These are phyloP conservation scores for Ispidina lecontei DNA, from an alignment of 2,797 vertebrate species.

Conservation along the genomic window DNA sequence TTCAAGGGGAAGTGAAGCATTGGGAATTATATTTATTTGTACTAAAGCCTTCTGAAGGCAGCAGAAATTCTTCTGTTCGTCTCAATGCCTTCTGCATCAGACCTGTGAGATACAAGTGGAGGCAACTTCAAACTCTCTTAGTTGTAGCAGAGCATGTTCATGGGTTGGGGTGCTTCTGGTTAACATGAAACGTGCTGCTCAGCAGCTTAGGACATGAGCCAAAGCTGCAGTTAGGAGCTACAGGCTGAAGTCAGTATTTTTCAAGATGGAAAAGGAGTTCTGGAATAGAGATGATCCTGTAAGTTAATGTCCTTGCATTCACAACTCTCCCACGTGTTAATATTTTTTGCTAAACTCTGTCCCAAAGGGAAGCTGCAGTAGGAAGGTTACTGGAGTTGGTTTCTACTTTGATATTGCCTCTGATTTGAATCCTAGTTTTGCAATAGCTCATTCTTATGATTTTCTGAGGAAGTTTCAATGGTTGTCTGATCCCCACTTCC, in stretches of 20 bases:
- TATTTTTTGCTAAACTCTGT: not conserved
- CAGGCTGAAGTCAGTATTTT: not conserved
- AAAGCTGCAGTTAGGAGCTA: not conserved
- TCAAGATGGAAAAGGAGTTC: not conserved
- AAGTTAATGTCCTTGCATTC: not conserved
- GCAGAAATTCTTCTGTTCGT: not conserved
- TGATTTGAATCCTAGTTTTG: not conserved
- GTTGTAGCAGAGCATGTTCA: not conserved
- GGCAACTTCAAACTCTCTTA: not conserved
- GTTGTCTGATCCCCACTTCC: not conserved
- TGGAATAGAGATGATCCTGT: not conserved
- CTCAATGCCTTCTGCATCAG: not conserved
- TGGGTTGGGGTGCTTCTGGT: not conserved
- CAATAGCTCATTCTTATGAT: not conserved
- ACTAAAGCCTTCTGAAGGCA: not conserved
- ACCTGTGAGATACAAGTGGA: not conserved
- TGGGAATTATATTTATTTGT: slow-evolving; percentile 6
- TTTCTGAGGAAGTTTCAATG: not conserved
- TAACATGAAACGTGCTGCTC: not conserved
- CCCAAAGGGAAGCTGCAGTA: not conserved
- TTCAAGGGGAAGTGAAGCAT: slow-evolving; percentile 7
- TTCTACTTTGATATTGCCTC: not conserved
- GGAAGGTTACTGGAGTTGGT: not conserved
- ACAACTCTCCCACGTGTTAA: not conserved
- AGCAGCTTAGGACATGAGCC: not conserved